These are phyloP conservation scores for Alcis repandata DNA, from an alignment of 2,888 invertebrate genomes.

Conservation along the genomic window DNA sequence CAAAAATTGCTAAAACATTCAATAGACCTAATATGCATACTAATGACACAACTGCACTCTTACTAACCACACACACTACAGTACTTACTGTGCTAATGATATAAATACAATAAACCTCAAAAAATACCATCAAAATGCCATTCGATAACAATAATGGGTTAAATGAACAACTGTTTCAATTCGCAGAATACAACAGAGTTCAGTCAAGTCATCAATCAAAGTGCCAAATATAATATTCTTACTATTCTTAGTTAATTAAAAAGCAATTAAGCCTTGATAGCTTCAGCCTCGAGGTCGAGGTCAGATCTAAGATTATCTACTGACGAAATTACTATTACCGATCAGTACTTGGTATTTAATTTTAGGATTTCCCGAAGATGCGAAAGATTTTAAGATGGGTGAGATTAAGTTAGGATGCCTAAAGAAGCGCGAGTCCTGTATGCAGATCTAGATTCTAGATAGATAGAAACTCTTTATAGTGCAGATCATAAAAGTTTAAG, in stretches of 20 bases:
- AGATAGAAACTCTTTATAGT: too few species aligned
- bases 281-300: conserved; percentile 34
- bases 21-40: too few species aligned
- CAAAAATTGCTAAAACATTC: too few species aligned
- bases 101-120: not conserved
- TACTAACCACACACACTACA: too few species aligned
- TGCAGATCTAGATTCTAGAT: too few species aligned
- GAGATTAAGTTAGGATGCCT: too few species aligned
- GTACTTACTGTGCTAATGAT: too few species aligned
- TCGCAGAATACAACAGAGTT: conserved; percentile 21
- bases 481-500: too few species aligned
- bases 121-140: conserved; percentile 2
- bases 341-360: not conserved
- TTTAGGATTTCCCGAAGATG: not conserved
- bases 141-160: conserved; percentile 36
- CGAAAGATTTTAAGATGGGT: not conserved
- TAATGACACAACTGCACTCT: too few species aligned
- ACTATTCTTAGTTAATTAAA: conserved; percentile 63
- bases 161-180: conserved; percentile 16
- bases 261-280: conserved; percentile 65
- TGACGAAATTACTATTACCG: conserved; percentile 15
- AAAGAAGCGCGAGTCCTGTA: too few species aligned
- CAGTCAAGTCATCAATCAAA: conserved; percentile 67
- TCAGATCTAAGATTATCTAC: conserved; percentile 24
- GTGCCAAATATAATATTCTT: conserved; percentile 52